A percentile compares a stretch with the other conserved stretches of the same genome.
Evolutionary conservation across 2,113 vertebrate genomes (phyloP).

Genomic region (Callaeas wilsoni): DNA sequence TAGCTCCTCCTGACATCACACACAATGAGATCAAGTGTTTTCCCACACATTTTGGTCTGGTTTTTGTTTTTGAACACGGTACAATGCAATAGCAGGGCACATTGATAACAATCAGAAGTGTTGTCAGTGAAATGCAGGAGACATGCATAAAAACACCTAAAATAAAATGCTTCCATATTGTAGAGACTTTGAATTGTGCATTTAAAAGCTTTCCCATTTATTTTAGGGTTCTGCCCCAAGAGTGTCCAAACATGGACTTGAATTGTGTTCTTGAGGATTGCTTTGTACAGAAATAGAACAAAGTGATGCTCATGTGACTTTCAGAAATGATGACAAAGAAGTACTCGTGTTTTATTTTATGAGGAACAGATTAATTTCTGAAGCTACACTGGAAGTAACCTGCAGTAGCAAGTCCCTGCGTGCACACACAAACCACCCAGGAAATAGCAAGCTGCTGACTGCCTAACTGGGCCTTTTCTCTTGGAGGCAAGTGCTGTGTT

Average conservation of each 20-base stretch:
- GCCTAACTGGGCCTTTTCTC: neutral
- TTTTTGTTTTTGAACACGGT: neutral
- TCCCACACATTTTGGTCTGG: neutral
- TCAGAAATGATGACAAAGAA: neutral
- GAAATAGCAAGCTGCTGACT: constrained; percentile 14
- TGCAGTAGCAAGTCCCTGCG: neutral
- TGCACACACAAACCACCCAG: neutral
- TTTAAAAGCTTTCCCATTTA: neutral
- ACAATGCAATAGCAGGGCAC: neutral
- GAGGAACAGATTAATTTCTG: neutral
- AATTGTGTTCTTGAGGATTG: neutral
- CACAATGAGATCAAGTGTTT: neutral
- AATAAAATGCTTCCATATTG: neutral
- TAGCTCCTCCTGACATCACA: too few relatives aligned
- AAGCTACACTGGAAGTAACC: neutral
- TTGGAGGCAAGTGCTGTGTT: neutral
- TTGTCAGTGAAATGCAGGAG: neutral
- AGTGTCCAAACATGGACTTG: neutral
- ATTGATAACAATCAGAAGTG: neutral
- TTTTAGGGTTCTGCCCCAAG: neutral
- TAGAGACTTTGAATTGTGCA: neutral
- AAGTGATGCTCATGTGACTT: neutral
- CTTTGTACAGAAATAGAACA: neutral
- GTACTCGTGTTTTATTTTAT: neutral
- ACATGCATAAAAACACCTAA: neutral